Conservation (phyloP, 2,888 invertebrate genomes). For the Synergus japonicus region DNA sequence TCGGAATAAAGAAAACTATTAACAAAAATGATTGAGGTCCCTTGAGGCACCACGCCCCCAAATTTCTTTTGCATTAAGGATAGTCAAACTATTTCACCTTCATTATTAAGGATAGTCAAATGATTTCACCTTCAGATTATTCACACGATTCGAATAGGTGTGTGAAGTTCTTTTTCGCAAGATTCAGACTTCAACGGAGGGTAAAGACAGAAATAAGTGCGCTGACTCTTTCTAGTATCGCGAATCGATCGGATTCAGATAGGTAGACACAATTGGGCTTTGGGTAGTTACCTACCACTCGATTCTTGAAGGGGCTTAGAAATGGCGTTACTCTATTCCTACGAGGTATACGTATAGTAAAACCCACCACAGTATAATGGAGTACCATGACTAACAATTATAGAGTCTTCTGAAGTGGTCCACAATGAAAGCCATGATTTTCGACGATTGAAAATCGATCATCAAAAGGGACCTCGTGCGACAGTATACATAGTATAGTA, state of each 20-base stretch:
- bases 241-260: constrained; percentile 30
- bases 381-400: constrained; percentile 40
- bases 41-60: neutral
- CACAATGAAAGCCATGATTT: constrained; percentile 35
- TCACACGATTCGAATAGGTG: constrained; percentile 10
- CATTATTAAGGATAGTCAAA: neutral
- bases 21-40: neutral
- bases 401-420: constrained; percentile 9
- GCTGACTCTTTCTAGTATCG: constrained; percentile 1
- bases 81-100: neutral
- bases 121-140: neutral
- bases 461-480: constrained; percentile 28
- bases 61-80: neutral
- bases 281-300: constrained; percentile 16
- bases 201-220: constrained; percentile 14
- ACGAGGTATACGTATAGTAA: constrained; percentile 8
- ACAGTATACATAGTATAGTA: constrained; percentile 8
- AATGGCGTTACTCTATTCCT: constrained; percentile 19
- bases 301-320: constrained; percentile 30
- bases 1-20: neutral
- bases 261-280: constrained; percentile 1
- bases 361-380: constrained; percentile 28
- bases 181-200: neutral
- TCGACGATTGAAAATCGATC: constrained; percentile 37
- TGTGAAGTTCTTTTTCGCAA: neutral